Base-by-base conservation (phyloP, 2,113 vertebrate genomes). In the Antechinus stuartii region DNA sequence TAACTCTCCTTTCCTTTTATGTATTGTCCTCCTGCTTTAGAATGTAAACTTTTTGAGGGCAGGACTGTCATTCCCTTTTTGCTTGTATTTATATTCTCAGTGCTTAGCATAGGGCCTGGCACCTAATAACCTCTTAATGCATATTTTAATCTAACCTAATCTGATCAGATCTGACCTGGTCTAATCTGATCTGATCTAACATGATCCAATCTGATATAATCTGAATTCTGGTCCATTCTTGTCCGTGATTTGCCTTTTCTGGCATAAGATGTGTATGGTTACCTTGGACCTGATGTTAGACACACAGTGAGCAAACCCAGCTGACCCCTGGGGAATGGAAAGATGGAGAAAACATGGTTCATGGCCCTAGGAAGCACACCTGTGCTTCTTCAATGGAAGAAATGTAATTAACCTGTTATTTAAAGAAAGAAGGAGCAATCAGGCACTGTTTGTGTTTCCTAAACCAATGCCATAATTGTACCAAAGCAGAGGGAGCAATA, bases 331-430 rank as follows among this genome's bases (percentile, higher is more conserved):
- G 68, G 68, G 68, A 84, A 84, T 23, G n/a, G 22, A 84, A 19
- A 42, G 68, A 84, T 84, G 7, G 35, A 42, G 35, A 84, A 84
- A 84, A 84, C n/a, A 84, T 84, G 68, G 68, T 84, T 84, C 68
- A 84, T 84, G n/a, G n/a, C 68, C n/a, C 68, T n/a, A 84, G 68
- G 68, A 84, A 84, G 68, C 68, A 84, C 68, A 84, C 68, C 68
- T 84, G 68, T 84, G 68, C 68, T 42, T 42, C 68, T 84, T 84
- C 68, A 84, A 42, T 84, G 68, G 68, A 42, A 84, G 68, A 84
- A n/a, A 84, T 84, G 68, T 84, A 84, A 84, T 84, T 84, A 84
- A 84, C 68, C 68, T 84, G 68, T 84, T 84, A 84, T 84, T 84
- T 84, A 84, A 84, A 84, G 68, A 42, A n/a, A 84, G n/a, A 35